These are phyloP conservation scores for Thymelicus lineola DNA, from an alignment of 2,888 invertebrate genomes.

Conservation along the genomic window DNA sequence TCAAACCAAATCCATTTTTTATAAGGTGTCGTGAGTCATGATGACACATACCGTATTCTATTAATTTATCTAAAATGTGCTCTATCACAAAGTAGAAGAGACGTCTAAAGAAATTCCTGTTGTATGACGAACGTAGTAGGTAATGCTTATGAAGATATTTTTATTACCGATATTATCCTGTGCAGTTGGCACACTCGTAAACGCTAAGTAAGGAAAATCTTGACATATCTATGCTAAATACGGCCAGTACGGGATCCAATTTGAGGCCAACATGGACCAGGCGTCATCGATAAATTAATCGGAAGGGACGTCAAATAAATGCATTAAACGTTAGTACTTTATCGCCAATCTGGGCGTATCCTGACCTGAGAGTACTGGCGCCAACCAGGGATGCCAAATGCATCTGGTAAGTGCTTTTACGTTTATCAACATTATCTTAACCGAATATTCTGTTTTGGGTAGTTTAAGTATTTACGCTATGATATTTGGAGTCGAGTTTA, in stretches of 20 bases:
- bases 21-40: not conserved
- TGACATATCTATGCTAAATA: not conserved
- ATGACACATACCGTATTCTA: not conserved
- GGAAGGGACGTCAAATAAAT: constrained; percentile 33
- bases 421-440: constrained; percentile 12
- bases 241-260: constrained; percentile 1
- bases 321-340: constrained; percentile 38
- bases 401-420: constrained; percentile 17
- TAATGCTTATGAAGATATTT: too few species aligned
- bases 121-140: too few species aligned
- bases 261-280: constrained; percentile 25
- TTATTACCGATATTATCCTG: too few species aligned
- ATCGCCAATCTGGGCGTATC: constrained; percentile 48
- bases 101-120: too few species aligned
- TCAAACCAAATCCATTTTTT: not conserved
- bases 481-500: not conserved
- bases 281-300: constrained; percentile 37
- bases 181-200: not conserved
- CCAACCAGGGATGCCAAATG: constrained; percentile 34
- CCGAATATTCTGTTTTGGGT: constrained; percentile 1
- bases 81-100: too few species aligned
- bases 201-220: not conserved
- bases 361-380: constrained; percentile 45
- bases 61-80: too few species aligned
- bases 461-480: not conserved